Evolutionary conservation across 2,113 vertebrate species (phyloP).

Genomic region (human (Homo sapiens)): GRCh38 chr4:174114001-174114500

Average conservation of each 20-base stretch:
- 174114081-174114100: neutral
- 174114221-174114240: neutral
- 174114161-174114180: neutral
- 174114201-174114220: neutral
- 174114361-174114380: neutral
- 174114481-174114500: neutral
- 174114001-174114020: neutral
- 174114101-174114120: neutral
- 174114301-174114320: neutral
- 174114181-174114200: neutral
- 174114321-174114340: neutral
- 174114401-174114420: neutral
- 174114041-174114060: neutral
- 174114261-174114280: neutral
- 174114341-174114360: neutral
- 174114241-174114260: neutral
- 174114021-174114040: neutral
- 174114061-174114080: neutral
- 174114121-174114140: neutral
- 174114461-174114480: neutral
- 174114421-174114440: neutral
- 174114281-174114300: neutral
- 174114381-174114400: neutral
- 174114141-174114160: neutral
- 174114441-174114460: neutral